A percentile compares a stretch with the other conserved stretches of the same genome.
phyloP scores from a whole-genome alignment of 2,113 vertebrate species.

The Sclerurus mexicanus region DNA sequence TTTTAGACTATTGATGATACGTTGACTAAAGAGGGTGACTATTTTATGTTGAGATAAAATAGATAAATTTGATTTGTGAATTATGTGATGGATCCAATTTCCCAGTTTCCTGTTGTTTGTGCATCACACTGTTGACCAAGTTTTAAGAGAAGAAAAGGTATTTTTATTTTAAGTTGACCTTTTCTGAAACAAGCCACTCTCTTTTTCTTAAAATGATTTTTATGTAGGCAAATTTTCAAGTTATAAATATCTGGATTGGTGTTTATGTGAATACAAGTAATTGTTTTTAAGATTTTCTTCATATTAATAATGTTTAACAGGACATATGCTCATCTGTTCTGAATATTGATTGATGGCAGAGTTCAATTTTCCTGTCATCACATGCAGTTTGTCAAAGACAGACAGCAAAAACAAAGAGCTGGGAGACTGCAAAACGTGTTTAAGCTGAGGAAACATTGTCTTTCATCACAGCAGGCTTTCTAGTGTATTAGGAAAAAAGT shows the following conservation, averaged over 20 bases:
- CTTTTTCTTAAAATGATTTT: neutral
- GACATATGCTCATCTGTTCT: neutral
- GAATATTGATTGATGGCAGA: slow-evolving; percentile 13
- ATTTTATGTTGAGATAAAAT: neutral
- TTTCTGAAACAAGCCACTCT: neutral
- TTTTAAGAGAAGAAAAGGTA: neutral
- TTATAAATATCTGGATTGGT: neutral
- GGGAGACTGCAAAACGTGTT: neutral
- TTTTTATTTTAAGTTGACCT: neutral
- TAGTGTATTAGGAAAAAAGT: neutral
- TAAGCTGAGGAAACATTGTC: neutral
- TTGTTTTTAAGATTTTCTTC: neutral
- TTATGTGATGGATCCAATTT: neutral
- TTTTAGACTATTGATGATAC: neutral
- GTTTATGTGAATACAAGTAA: neutral
- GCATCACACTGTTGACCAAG: neutral
- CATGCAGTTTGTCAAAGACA: neutral
- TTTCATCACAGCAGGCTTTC: slow-evolving; percentile 7
- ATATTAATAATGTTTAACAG: neutral
- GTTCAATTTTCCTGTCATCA: slow-evolving; percentile 22
- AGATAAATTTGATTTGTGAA: neutral
- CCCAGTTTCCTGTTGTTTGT: neutral
- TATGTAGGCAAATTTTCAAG: neutral
- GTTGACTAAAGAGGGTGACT: neutral
- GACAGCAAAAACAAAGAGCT: neutral